Percentiles rank a stretch among this genome's conserved stretches.
phyloP scores from a whole-genome alignment of 1,140 invertebrate genomes.

The Antheraea pernyi region DNA sequence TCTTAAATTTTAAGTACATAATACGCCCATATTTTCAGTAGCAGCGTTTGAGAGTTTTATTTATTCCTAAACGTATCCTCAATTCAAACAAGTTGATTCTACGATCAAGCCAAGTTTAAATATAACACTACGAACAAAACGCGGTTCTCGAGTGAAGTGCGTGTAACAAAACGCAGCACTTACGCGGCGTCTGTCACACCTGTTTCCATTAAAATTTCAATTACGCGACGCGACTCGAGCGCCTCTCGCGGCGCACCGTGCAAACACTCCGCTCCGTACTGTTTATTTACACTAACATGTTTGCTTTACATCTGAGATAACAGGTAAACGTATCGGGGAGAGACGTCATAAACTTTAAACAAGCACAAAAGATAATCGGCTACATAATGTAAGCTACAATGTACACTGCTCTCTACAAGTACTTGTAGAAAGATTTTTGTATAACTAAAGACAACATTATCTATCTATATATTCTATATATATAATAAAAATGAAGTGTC shows the following conservation, averaged over 20 bases:
- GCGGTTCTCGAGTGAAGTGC: not conserved
- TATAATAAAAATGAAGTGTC: too few species aligned
- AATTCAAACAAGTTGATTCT: too few species aligned
- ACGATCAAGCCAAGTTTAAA: not conserved
- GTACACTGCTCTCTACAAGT: too few species aligned
- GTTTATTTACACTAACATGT: slow-evolving; percentile 6
- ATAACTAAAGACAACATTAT: too few species aligned
- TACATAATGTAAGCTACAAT: too few species aligned
- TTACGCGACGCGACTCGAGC: slow-evolving; percentile 29
- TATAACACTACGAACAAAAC: not conserved
- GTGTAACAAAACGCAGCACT: not conserved
- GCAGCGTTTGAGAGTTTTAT: too few species aligned
- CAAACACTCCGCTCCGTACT: slow-evolving; percentile 10
- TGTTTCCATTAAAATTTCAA: slow-evolving; percentile 57
- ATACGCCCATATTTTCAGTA: too few species aligned
- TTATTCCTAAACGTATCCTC: too few species aligned
- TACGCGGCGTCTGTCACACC: slow-evolving; percentile 29
- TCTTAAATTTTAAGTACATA: too few species aligned
- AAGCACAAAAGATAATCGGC: too few species aligned
- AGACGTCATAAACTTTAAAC: not conserved
- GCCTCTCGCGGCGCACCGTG: slow-evolving; percentile 8
- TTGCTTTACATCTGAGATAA: not conserved
- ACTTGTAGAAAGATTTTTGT: too few species aligned
- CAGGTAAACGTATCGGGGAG: not conserved
- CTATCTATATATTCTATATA: too few species aligned